Base-by-base conservation (phyloP, 2,888 invertebrate species). In the Sepiola atlantica region DNA sequence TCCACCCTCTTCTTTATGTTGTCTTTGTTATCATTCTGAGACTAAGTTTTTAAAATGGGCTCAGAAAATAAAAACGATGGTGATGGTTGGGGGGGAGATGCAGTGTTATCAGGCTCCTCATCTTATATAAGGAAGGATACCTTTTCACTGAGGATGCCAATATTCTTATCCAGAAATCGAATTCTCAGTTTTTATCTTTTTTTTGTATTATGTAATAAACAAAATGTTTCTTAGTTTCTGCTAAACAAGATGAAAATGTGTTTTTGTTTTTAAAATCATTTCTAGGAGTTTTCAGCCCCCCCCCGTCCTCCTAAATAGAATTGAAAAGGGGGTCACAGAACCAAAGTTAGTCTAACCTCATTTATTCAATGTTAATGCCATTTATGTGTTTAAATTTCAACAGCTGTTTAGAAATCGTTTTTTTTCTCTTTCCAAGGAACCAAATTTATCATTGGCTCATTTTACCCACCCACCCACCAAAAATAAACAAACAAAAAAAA, bases 331-430 rank as follows among this genome's bases (percentile, higher is more conserved):
- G n/a, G 77, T 77, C n/a, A 77, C n/a, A 16, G n/a, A 77, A 77
- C 77, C 16, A 77, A 77, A 77, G 77, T 77, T 77, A 77, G 77
- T 77, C 32, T 77, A 77, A 77, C 77, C 77, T 77, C 77, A 77
- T 77, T 77, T 32, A 77, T 77, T 77, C n/a, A 77, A n/a, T 18
- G n/a, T 18, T 77, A n/a, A 77, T 77, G 77, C 77, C n/a, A n/a
- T 77, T 77, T 32, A 77, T 77, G n/a, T 77, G 77, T 77, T 77
- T 32, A n/a, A 18, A 77, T 77, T 77, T 77, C n/a, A 32, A n/a
- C 77, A 77, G n/a, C 77, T 77, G 77, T 77, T 77, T 3, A n/a
- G 77, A 18, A n/a, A 77, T 4, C 77, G 32, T n/a, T 77, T 77
- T 28, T 32, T 77, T 8, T n/a, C n/a, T n/a, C n/a, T 8, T n/a